Evolutionary conservation across 2,113 vertebrate species (phyloP), one percentile per base, ranked within the genome.

Genomic region (Hemiprocne comata): DNA sequence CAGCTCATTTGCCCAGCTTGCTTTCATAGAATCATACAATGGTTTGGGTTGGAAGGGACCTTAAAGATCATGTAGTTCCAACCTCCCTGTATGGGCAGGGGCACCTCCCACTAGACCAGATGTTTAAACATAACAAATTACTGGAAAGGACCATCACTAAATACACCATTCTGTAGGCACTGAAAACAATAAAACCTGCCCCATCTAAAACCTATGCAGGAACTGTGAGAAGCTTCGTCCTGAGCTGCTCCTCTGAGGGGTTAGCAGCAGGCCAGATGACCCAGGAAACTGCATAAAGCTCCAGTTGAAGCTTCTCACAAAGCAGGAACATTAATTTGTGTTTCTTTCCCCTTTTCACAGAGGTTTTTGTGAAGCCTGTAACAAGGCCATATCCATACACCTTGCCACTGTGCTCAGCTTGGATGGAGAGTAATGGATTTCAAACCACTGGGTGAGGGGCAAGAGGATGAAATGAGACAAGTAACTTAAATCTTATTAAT

Each of bases 151-250:
- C 8, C 11, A 44, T 34, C 62, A 50, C 13, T n/a, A 40, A 53
- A 65, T 4, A 23, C 1, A 33, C 2, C 2, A 4, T 13, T 17
- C 25, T 21, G 18, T 2, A 4, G 85, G 69, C n/a, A 8, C 36
- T 54, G 36, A 18, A 33, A 70, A 31, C 4, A 54, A 12, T 5
- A n/a, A 15, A 24, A 17, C 23, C 34, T 5, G 12, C 18, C 26
- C 67, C 51, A 29, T 1, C 16, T 0, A 15, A 48, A 24, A 51
- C 31, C n/a, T 54, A 3, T 24, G 21, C 62, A 80, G 55, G 50
- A 75, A 6, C 53, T 1, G 0, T 0, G n/a, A 38, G 36, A 26
- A 33, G 40, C 13, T 0, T 7, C 29, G 24, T 10, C 7, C 34
- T 9, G 67, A 61, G 87, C 79, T 20, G 78, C 53, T 36, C 53